phyloP scores from a whole-genome alignment of 2,797 vertebrate species.

The Heterohyrax brucei region DNA sequence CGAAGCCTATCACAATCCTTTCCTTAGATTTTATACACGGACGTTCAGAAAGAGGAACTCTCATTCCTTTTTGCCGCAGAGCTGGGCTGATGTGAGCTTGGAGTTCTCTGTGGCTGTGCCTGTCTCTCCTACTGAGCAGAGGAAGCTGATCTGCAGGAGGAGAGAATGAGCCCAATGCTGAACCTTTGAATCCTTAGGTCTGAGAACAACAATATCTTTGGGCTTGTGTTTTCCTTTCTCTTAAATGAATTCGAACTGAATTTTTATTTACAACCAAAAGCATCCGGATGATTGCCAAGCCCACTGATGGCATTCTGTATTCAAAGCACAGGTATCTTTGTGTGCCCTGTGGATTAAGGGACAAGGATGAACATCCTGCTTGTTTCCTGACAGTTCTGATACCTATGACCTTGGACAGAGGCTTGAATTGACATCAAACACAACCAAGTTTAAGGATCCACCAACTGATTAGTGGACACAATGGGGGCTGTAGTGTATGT shows the following conservation, averaged over 20 bases:
- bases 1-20: neutral
- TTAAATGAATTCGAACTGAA: neutral
- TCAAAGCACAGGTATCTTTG: neutral
- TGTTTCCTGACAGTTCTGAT: neutral
- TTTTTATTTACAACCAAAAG: neutral
- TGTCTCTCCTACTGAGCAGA: neutral
- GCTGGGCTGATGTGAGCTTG: neutral
- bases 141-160: neutral
- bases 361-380: no score
- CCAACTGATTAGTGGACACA: neutral
- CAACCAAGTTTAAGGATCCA: no score
- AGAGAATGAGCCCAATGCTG: neutral
- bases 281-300: neutral
- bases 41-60: neutral
- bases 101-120: neutral
- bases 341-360: neutral
- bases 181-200: neutral
- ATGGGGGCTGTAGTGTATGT: no score
- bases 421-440: neutral
- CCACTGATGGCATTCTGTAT: rapidly evolving
- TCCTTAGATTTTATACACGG: neutral
- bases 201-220: neutral
- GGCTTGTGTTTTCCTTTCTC: neutral
- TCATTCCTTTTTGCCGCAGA: neutral
- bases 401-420: neutral